Conservation (phyloP, 2,797 vertebrate species). For the Xenops minutus region DNA sequence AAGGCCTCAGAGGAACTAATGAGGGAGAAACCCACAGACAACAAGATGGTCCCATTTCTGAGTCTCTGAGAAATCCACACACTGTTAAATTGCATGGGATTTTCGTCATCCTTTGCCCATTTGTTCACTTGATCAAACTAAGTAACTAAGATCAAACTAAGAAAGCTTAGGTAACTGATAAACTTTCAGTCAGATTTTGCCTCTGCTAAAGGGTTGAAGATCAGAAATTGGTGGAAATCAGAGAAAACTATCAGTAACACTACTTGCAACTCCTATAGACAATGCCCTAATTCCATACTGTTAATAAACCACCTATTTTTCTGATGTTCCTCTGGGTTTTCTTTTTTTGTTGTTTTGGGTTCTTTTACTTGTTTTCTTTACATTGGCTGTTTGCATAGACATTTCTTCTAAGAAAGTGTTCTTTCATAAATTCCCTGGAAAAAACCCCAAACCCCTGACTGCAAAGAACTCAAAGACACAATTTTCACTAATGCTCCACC, state of each 20-base stretch:
- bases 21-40: background rate
- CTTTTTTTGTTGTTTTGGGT: background rate
- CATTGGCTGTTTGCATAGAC: background rate
- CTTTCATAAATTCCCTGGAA: background rate
- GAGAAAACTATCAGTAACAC: background rate
- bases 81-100: accelerated
- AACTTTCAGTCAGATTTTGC: background rate
- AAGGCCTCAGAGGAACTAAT: background rate
- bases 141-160: background rate
- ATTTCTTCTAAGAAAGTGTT: background rate
- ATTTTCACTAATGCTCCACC: background rate
- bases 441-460: background rate
- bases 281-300: background rate
- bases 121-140: background rate
- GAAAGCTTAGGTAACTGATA: background rate
- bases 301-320: background rate
- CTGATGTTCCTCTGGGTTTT: background rate
- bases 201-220: background rate
- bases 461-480: background rate
- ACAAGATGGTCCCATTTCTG: background rate
- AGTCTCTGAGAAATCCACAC: background rate
- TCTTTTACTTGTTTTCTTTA: background rate
- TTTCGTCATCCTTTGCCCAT: background rate
- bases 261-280: background rate
- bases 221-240: background rate